Base-by-base conservation (phyloP, 2,888 invertebrate species). In the Platypus cylindrus region DNA sequence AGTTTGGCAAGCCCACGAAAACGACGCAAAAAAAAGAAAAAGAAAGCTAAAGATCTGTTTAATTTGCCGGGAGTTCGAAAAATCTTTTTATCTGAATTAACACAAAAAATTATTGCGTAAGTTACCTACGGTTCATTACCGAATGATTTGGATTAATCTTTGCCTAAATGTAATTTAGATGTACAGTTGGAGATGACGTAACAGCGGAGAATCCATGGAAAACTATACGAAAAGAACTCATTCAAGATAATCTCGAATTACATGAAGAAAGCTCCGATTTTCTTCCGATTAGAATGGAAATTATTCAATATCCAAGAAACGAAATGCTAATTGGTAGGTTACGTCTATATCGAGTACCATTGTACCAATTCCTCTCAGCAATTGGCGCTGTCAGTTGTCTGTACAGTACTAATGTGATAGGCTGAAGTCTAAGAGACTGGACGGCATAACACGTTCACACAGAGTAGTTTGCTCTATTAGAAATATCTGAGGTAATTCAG, bases 151-250 rank as follows among this genome's bases (percentile, higher is more conserved):
- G 7, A 9, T 20, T 20, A 20, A 9, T 20, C 7, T 7, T 9
- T 9, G 7, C 9, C n/a, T n/a, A n/a, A 33, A 26, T 18, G 11
- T 20, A 14, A 13, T 17, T 14, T 32, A 48, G 49, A 40, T 65
- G 77, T 45, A 66, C 73, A 2, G 69, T 81, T 25, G 83, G 80
- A 1, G 63, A 68, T 22, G 68, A 82, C 51, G 69, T 84, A 0
- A 79, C 73, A 1, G 70, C 74, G 12, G 82, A 83, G 53, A 73
- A 70, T 49, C 82, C 83, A 1, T 84, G 82, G 82, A 75, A 75
- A 40, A 65, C 64, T 39, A 61, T 82, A 0, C 62, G 61, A 13
- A 81, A 72, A 54, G 67, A 69, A 18, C 61, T 68, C 27, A 60
- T 84, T 2, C 63, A 71, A 31, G 77, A 81, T 47, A 65, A 68